Evolutionary conservation across 2,113 vertebrate species (phyloP), one percentile per base, ranked within the genome.

Genomic region (Electrona antarctica): DNA sequence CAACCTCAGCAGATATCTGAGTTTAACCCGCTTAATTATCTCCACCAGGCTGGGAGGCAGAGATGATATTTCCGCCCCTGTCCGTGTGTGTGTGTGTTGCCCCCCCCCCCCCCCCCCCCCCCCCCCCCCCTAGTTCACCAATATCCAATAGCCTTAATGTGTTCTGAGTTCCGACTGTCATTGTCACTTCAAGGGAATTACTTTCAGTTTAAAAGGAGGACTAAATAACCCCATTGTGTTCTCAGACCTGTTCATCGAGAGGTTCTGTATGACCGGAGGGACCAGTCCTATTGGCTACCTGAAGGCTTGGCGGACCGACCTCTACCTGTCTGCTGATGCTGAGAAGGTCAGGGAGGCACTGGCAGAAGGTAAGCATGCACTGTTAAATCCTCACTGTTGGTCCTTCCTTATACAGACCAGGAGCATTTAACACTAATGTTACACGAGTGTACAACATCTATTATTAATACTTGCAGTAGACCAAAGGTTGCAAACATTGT

Each of bases 201-300:
- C 33, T 4, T 41, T 41, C 3, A 1, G 33, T 41, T 41, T 41
- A 41, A 41, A 3, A 41, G 33, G 2, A 41, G 33, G 33, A 41
- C 33, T 41, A 41, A 41, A 41, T 41, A 41, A 41, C 33, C 33
- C 33, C 33, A 41, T 73, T 64, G 64, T 21, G 3, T 80, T 45
- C 28, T 0, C 90, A 99, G 98, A 94, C 83, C 91, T 99, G 73
- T 97, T 97, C 89, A 97, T 99, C 2, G 97, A 99, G 92, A 94
- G 98, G 73, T 99, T 99, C 90, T 98, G 97, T 87, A 98, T 99
- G 97, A 99, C 98, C 0, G 97, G 98, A 4, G 97, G 98, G 14
- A 98, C 94, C 77, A 98, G 94, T 85, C 98, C 97, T 49, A 96
- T 97, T 76, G 94, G 96, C 87, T 99, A 98, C 90, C 94, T 99